Base-by-base conservation (phyloP, 2,113 vertebrate species). In the Oxygymnocypris stewartii region DNA sequence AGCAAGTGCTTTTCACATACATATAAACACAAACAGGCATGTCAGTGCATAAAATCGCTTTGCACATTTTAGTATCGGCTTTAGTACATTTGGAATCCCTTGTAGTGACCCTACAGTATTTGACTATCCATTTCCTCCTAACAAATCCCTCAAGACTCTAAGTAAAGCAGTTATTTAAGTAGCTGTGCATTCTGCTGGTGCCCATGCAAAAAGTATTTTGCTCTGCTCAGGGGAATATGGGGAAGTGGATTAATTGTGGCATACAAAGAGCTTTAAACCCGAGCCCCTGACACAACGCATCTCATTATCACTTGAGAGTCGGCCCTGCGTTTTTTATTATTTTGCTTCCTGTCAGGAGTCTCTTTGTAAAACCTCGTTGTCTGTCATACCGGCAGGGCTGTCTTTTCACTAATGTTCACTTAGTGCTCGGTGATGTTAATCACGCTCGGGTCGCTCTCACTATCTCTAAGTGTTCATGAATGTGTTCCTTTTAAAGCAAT, bases 361-460 rank as follows among this genome's bases (percentile, higher is more conserved):
- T 61, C 54, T 85, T 87, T 89, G 88, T 86, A 57, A 88, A 88
- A 90, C 87, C 84, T 79, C 88, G 89, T 88, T 84, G 88, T 89
- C 87, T 92, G 85, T 91, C 84, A 79, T 81, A 84, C 75, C 73
- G 42, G 42, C 28, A 63, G 20, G 74, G 71, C 40, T 63, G 6
- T 37, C 84, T 77, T 80, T 84, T 82, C 89, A 90, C 87, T 88
- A 85, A 88, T 85, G 28, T 10, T 85, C 65, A 86, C 90, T 91
- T 90, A 89, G 93, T 92, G 89, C 91, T 91, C 88, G 86, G 90
- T 89, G 89, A 85, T 85, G 91, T 85, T 89, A 80, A 88, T 89
- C 85, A 79, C 73, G 51, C 28, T 63, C n/a, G 3, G n/a, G 80
- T 89, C 91, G 82, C 88, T 86, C 87, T 86, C 88, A 4, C 79